These are phyloP conservation scores for Hipposideros armiger DNA, from an alignment of 2,113 vertebrate species.

Conservation along the genomic window DNA sequence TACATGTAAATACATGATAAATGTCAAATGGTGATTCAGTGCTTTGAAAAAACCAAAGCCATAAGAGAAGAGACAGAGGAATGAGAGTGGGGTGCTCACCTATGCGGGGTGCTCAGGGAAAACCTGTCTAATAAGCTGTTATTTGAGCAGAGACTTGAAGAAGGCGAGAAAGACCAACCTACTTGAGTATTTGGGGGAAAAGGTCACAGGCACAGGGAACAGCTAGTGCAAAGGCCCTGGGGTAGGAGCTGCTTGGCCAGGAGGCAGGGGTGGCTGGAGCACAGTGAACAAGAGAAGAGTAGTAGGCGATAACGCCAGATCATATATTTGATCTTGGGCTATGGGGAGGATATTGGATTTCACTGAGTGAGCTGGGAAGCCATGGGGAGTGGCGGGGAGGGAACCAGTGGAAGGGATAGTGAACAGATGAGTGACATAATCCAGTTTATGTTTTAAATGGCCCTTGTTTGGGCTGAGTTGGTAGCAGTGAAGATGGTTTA, in stretches of 20 bases:
- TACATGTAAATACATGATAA: background rate
- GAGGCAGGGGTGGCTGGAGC: background rate
- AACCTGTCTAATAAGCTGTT: background rate
- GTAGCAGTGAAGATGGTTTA: background rate
- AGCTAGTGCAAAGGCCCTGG: background rate
- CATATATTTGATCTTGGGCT: too few species aligned
- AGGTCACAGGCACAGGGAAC: background rate
- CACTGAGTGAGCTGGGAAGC: background rate
- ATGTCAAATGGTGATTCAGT: background rate
- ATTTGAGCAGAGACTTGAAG: background rate
- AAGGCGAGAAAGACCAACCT: background rate
- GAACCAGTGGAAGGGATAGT: background rate
- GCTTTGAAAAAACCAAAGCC: background rate
- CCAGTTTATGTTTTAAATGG: background rate
- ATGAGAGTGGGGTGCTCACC: background rate
- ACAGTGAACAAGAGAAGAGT: background rate
- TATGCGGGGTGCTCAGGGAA: background rate
- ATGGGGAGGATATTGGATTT: background rate
- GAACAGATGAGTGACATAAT: background rate
- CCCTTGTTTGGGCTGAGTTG: background rate
- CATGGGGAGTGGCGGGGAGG: too few species aligned
- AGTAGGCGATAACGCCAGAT: background rate
- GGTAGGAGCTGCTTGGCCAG: background rate
- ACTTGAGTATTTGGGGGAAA: background rate
- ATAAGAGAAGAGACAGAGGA: background rate